Evolutionary conservation across 2,888 invertebrate species (phyloP), one percentile per base, ranked within the genome.

Genomic region (Abrostola tripartita): DNA sequence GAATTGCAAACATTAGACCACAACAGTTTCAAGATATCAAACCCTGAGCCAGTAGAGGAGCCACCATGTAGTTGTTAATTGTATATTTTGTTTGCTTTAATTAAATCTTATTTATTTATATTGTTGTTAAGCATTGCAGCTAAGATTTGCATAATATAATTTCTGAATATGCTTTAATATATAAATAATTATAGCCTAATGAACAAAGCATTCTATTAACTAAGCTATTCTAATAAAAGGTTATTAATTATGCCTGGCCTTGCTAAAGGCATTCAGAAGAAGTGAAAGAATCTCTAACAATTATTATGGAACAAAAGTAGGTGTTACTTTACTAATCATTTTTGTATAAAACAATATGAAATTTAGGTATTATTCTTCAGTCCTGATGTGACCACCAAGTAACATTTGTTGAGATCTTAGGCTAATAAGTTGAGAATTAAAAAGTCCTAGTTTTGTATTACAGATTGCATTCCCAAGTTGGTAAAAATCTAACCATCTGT

Each of bases 1-100:
- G 98, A 98, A 81, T 91, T 98, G 55, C 97, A 98, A 83, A 96
- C 96, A 8, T 95, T 98, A 88, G 97, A 97, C 75, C 96, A 96
- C 73, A 96, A 97, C 82, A 97, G 97, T 78, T 97, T 97, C 84
- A 97, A 97, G 89, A 96, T 97, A 81, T 95, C 96, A 49, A 95
- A 96, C 37, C 95, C 95, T 6, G 96, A 96, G 57, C 96, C 96
- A 62, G 89, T 92, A 37, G 92, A 94, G 47, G 95, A 95, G 62
- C 90, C 94, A 52, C 79, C 94, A 38, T 95, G 95, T 83, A 91
- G 88, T 82, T 95, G 95, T 85, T 95, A 77, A 92, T 74, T 58
- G 10, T 53, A 58, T 59, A 47, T 52, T 52, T 62, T 65, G 56
- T 60, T 59, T 68, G 70, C 67, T 71, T 68, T 70, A 71, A 68